These are phyloP conservation scores for Amyelois transitella DNA, from an alignment of 1,140 invertebrate genomes.

Conservation along the genomic window DNA sequence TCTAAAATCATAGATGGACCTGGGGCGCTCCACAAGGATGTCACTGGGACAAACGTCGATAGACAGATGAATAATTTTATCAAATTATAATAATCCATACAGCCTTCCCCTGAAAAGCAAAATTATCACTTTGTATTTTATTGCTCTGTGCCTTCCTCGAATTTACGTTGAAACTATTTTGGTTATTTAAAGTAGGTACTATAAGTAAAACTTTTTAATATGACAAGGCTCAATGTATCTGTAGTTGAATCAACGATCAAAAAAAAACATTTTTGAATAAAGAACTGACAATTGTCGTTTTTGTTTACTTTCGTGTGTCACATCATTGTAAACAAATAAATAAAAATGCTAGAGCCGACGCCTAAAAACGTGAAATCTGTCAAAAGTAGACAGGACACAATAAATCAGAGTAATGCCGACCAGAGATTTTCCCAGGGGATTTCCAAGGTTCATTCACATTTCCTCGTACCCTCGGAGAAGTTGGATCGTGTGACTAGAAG, in stretches of 20 bases:
- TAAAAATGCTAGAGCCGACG: conserved; percentile 29
- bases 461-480: conserved; percentile 56
- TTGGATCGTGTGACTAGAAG: conserved; percentile 67
- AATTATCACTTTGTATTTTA: too few species aligned
- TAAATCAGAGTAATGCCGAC: conserved; percentile 27
- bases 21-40: too few species aligned
- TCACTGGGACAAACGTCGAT: too few species aligned
- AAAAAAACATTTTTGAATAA: conserved; percentile 4
- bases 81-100: too few species aligned
- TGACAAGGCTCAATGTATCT: background rate
- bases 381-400: conserved; percentile 41
- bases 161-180: too few species aligned
- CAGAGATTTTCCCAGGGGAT: conserved; percentile 10
- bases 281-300: background rate
- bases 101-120: too few species aligned
- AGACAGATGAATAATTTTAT: too few species aligned
- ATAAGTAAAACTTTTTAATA: background rate
- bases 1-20: too few species aligned
- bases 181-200: too few species aligned
- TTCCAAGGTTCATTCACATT: conserved; percentile 51
- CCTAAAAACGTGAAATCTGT: conserved; percentile 35
- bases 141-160: too few species aligned
- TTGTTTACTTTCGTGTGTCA: background rate
- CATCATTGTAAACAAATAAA: conserved; percentile 4
- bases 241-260: background rate